Conservation (phyloP, 2,113 vertebrate species). For the Phrynosoma platyrhinos region DNA sequence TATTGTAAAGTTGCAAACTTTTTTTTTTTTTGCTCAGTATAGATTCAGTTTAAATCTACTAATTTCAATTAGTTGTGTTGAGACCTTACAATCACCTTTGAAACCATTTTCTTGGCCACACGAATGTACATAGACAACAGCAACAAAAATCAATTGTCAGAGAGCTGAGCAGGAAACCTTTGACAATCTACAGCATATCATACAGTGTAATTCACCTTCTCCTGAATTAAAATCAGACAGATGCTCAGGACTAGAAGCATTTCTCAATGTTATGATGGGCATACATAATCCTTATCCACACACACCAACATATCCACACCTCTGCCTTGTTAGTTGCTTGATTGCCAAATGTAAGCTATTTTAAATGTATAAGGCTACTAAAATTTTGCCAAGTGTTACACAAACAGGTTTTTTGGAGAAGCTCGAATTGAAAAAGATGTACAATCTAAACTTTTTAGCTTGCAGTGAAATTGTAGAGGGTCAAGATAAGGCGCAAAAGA, state of each 20-base stretch:
- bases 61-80: background rate
- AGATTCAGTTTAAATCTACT: background rate
- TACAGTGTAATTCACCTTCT: background rate
- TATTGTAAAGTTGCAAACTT: background rate
- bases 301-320: too few species aligned
- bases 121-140: background rate
- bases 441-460: background rate
- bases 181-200: background rate
- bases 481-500: background rate
- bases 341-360: background rate
- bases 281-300: background rate
- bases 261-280: too few species aligned
- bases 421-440: background rate
- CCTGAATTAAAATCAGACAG: background rate
- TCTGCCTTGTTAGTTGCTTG: background rate
- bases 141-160: background rate
- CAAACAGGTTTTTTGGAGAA: background rate
- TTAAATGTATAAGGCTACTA: background rate
- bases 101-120: background rate
- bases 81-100: background rate
- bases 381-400: background rate
- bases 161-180: background rate
- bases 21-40: background rate
- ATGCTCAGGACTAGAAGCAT: background rate
- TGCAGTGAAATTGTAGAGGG: background rate